Evolutionary conservation across 2,888 invertebrate species (phyloP).

Genomic region (Clitarchus hookeri): DNA sequence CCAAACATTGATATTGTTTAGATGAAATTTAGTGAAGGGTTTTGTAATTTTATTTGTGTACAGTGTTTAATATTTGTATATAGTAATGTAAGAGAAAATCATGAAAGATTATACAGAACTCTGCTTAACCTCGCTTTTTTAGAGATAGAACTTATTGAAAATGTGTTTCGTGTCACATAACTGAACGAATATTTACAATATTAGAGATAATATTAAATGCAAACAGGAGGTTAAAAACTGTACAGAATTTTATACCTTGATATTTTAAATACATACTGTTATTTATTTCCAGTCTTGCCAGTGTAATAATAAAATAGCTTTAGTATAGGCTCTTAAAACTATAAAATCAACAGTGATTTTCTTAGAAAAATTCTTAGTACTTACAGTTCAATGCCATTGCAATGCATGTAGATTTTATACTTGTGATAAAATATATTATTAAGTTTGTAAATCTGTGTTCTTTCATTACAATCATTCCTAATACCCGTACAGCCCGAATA

Average conservation of each 20-base stretch:
- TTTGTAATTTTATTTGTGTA: neutral
- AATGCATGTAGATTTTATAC: slow-evolving; percentile 14
- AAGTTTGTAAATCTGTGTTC: neutral
- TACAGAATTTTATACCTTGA: neutral
- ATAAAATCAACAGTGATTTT: neutral
- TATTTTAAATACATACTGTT: neutral
- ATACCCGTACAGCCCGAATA: neutral
- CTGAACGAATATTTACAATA: neutral
- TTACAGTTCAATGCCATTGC: slow-evolving; percentile 14
- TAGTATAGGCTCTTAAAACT: neutral
- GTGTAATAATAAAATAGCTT: neutral
- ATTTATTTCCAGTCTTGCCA: slow-evolving; percentile 14
- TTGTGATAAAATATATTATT: neutral
- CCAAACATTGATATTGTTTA: slow-evolving; percentile 1
- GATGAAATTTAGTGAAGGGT: neutral
- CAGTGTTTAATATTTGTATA: neutral
- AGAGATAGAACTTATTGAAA: neutral
- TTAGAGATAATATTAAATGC: neutral
- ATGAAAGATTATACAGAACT: neutral
- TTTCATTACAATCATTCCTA: neutral
- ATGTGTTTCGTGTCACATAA: neutral
- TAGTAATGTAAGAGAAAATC: neutral
- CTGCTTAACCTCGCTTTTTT: slow-evolving; percentile 14
- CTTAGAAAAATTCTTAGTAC: neutral
- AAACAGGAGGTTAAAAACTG: neutral